Base-by-base conservation (phyloP, 2,888 invertebrate genomes). In the Hymenopus coronatus region DNA sequence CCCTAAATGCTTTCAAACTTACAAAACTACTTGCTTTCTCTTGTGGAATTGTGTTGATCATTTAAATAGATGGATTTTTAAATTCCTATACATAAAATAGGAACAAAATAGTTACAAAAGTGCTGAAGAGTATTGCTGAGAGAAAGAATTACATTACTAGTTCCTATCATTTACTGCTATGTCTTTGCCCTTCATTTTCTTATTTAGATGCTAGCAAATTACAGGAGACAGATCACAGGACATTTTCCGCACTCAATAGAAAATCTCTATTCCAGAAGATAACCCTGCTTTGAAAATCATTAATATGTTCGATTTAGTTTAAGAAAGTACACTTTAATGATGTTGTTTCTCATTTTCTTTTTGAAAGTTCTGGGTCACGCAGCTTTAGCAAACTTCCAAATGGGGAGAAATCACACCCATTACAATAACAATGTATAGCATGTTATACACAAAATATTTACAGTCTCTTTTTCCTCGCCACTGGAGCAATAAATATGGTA, bases 231-330 rank as follows among this genome's bases (percentile, higher is more conserved):
- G 33, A 86, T 81, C 20, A 82, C 30, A 70, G 27, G 82, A 25
- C 20, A 33, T n/a, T n/a, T 87, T 82, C 81, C 81, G 46, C 54
- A 15, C 82, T 87, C 87, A 82, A 87, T 87, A 87, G 87, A 87
- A 87, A 81, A 82, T 30, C 82, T 70, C 54, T 40, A 87, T 33
- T 86, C 81, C 27, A 46, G 40, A 82, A 85, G 85, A 86, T 33
- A 88, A 88, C 88, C 88, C 88, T 88, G 88, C 86, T 82, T 88
- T 30, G 70, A 33, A 85, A 54, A 84, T 27, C 28, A 28, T 88
- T 88, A 70, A 87, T 33, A 33, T 25, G 40, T 70, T 28, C 14
- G 83, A 82, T 83, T 28, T 88, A 81, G 81, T 82, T 30, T 54
- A 87, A 28, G 30, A 88, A 88, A 83, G 83, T 88, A 83, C 40